These are phyloP conservation scores for Ceriagrion tenellum DNA, from an alignment of 2,888 invertebrate species.

Conservation along the genomic window DNA sequence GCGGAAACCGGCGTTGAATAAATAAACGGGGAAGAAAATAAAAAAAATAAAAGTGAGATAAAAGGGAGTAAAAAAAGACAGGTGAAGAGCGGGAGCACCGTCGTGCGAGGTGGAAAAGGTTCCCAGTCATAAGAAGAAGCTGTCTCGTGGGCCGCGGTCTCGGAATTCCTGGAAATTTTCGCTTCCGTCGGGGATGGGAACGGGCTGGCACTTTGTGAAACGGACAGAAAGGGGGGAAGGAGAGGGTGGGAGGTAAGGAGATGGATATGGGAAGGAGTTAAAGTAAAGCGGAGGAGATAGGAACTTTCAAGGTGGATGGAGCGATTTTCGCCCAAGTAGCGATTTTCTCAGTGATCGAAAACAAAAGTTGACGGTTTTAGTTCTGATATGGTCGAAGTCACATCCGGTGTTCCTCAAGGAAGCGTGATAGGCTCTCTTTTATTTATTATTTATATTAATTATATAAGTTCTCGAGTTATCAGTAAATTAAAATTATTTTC, in stretches of 20 bases:
- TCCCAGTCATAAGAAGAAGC: background rate
- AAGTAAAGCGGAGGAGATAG: background rate
- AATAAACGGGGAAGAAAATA: background rate
- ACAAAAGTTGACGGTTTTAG: too few species aligned
- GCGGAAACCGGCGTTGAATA: background rate
- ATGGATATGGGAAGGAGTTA: background rate
- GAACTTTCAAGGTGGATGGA: too few species aligned
- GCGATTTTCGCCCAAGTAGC: too few species aligned
- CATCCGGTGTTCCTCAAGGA: too few species aligned
- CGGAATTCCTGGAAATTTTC: background rate
- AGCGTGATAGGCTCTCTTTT: too few species aligned
- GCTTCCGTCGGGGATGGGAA: background rate
- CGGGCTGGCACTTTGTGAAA: background rate
- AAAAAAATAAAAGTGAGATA: too few species aligned
- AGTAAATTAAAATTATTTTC: too few species aligned
- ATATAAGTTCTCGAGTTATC: too few species aligned
- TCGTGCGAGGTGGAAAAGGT: background rate
- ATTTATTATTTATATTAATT: too few species aligned
- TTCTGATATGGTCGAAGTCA: too few species aligned
- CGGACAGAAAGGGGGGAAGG: background rate
- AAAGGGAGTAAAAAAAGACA: background rate
- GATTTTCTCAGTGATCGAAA: too few species aligned
- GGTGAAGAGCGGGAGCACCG: background rate
- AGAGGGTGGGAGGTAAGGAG: background rate
- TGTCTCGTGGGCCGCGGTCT: background rate